Evolutionary conservation across 1,140 invertebrate genomes (phyloP).

Genomic region (Drosophila teissieri): DNA sequence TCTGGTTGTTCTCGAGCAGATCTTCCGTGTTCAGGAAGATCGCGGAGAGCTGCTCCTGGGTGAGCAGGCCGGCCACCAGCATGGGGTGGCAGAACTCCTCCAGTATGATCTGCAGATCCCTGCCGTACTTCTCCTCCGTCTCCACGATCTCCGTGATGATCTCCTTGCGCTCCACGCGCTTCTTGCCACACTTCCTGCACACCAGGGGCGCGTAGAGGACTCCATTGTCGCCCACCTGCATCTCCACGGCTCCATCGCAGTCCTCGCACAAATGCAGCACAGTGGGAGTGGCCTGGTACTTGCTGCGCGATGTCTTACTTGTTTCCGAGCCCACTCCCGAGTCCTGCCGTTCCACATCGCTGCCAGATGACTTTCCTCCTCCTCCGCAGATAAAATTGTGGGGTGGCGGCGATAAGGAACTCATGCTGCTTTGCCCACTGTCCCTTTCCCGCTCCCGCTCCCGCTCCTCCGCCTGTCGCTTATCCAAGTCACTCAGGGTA

Average conservation of each 20-base stretch:
- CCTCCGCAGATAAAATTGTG: constrained; percentile 70
- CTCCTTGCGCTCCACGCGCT: constrained; percentile 95
- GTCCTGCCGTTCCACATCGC: constrained; percentile 94
- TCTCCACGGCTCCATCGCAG: constrained; percentile 90
- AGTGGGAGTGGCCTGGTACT: constrained; percentile 87
- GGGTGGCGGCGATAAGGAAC: constrained; percentile 84
- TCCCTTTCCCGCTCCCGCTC: constrained; percentile 84
- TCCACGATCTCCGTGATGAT: constrained; percentile 98
- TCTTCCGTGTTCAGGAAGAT: constrained; percentile 98
- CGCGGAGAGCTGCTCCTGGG: constrained; percentile 92
- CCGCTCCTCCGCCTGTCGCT: constrained; percentile 49
- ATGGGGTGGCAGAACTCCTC: constrained; percentile 98
- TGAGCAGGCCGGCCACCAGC: constrained; percentile 93
- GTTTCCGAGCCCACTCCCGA: constrained; percentile 97
- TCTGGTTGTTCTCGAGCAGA: constrained; percentile 94
- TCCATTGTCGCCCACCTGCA: constrained; percentile 88
- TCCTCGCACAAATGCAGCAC: constrained; percentile 90
- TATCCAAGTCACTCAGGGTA: constrained; percentile 85
- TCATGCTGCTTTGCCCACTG: constrained; percentile 87
- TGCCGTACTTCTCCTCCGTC: constrained; percentile 97
- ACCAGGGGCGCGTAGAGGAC: constrained; percentile 91
- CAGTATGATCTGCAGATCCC: constrained; percentile 95
- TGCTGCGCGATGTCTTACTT: constrained; percentile 92
- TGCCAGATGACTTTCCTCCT: constrained; percentile 60
- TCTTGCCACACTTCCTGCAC: constrained; percentile 94